phyloP scores from a whole-genome alignment of 2,113 vertebrate species.

The Zosterops japonicus region DNA sequence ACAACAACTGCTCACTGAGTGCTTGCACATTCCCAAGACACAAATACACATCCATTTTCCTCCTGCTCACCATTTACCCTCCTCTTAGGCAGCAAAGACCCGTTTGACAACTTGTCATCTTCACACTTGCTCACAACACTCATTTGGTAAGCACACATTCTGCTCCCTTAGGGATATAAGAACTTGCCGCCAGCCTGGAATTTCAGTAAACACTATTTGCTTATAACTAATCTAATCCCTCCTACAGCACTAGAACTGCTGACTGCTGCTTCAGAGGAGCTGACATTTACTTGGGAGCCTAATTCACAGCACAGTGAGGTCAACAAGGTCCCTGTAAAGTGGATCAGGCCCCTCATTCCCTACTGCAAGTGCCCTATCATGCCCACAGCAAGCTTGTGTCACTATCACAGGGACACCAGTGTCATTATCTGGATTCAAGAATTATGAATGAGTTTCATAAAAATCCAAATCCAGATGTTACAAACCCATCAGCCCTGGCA shows the following conservation, averaged over 20 bases:
- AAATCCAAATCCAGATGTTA: background rate
- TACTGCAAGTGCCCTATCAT: accelerated
- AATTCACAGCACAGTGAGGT: background rate
- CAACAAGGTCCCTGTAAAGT: background rate
- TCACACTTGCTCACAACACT: background rate
- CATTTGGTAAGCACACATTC: background rate
- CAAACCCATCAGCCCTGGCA: background rate
- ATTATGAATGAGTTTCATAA: background rate
- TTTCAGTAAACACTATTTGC: background rate
- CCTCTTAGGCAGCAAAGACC: background rate
- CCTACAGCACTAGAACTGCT: background rate
- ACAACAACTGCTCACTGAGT: accelerated
- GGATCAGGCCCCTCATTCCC: background rate
- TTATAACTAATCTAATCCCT: background rate
- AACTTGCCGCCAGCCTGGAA: background rate
- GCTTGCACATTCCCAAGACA: background rate
- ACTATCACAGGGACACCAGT: accelerated
- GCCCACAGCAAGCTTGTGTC: background rate
- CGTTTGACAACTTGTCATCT: background rate
- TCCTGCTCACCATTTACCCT: background rate
- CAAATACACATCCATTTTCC: background rate
- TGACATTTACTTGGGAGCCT: background rate
- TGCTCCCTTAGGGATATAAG: background rate
- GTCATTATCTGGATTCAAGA: background rate
- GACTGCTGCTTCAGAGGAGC: background rate